phyloP scores from a whole-genome alignment of 1,140 invertebrate genomes.

The Drosophila kikkawai region DNA sequence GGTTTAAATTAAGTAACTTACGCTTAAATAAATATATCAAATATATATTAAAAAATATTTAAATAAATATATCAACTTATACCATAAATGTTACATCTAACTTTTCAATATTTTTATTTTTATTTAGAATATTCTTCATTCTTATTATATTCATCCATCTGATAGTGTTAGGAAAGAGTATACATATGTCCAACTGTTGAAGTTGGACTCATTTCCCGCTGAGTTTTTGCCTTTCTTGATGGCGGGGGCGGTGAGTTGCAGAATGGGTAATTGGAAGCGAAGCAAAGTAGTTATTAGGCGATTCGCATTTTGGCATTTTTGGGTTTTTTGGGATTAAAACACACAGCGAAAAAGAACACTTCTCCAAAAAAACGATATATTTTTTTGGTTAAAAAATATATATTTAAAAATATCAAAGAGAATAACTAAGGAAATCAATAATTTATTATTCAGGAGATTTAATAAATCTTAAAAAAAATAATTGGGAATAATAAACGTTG shows the following conservation, averaged over 20 bases:
- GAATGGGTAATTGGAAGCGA: constrained; percentile 17
- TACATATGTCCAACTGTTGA: neutral
- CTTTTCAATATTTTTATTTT: too few species aligned
- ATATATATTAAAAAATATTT: too few species aligned
- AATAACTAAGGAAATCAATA: too few species aligned
- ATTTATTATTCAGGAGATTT: too few species aligned
- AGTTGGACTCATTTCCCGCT: neutral
- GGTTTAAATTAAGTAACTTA: too few species aligned
- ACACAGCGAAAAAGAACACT: neutral
- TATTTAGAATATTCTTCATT: too few species aligned
- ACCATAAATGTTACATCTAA: too few species aligned
- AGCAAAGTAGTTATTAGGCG: constrained; percentile 65
- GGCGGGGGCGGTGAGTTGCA: neutral
- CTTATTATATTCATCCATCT: neutral
- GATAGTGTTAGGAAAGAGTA: neutral
- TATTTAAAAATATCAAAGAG: neutral
- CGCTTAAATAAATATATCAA: too few species aligned
- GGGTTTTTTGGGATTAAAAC: neutral
- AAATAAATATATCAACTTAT: too few species aligned
- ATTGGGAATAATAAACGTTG: too few species aligned
- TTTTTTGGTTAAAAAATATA: too few species aligned
- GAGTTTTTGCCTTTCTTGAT: neutral
- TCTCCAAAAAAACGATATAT: neutral
- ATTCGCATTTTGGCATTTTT: constrained; percentile 52
- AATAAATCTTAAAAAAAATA: too few species aligned